Evolutionary conservation across 2,797 vertebrate species (phyloP), one percentile per base, ranked within the genome.

Genomic region (Cirrhinus mrigala): DNA sequence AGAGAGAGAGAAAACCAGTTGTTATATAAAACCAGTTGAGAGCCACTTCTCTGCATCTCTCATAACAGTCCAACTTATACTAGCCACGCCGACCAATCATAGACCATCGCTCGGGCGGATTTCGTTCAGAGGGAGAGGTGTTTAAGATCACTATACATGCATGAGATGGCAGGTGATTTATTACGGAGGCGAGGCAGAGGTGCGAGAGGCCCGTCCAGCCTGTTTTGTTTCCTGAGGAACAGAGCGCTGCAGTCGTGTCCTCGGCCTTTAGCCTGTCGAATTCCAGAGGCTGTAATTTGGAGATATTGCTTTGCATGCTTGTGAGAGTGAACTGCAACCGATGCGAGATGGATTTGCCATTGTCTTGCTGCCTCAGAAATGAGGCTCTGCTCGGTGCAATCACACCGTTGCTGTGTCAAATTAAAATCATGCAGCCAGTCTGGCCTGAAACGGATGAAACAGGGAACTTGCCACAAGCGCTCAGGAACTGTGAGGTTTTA

Each of bases 101-200:
- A 85, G 84, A 87, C 83, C 82, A 89, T 87, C 75, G 77, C 77
- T 86, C 50, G 77, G 81, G 69, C 81, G 77, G 68, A 46, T 79
- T 85, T 85, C 24, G 29, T 85, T 82, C 24, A 62, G 78, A 80
- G 81, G 14, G 46, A 82, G 81, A 75, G 80, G 85, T 81, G 82
- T 81, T 83, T 73, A 80, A 86, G 82, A 88, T 88, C 85, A 92
- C 91, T 94, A 93, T 92, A 94, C 92, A 93, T 93, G 92, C 92
- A 92, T 90, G 91, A 93, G 90, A 92, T 91, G 89, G 91, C 94
- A 91, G 91, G 90, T 94, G 93, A 93, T 92, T 92, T 94, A 92
- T 91, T 91, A 90, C 91, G 86, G 90, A 87, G 82, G 82, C 81
- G 75, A 87, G 76, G 90, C 91, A 86, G 82, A 64, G 77, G 91